Percentiles rank a stretch among this genome's conserved stretches.
phyloP scores from a whole-genome alignment of 1,140 invertebrate genomes.

The Hypsibius dujardini region DNA sequence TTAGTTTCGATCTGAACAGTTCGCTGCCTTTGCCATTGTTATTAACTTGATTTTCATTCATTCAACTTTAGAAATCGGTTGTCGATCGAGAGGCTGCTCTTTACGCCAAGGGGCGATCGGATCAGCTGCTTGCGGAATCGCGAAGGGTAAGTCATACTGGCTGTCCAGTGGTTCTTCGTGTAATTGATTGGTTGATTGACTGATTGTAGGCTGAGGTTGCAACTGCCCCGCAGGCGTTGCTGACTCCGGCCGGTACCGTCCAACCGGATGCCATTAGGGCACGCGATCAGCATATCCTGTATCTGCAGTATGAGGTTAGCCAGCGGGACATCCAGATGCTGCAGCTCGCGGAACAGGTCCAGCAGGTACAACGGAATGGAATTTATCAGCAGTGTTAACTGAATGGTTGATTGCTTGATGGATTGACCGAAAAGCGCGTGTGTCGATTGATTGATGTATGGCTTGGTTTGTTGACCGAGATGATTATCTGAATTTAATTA shows the following conservation, averaged over 20 bases:
- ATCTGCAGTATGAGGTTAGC: not conserved
- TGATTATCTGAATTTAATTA: too few relatives aligned
- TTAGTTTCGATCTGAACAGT: too few relatives aligned
- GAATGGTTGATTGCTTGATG: not conserved
- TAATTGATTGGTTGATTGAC: too few relatives aligned
- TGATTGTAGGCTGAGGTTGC: not conserved
- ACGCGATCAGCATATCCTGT: slow-evolving; percentile 1
- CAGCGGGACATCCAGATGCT: not conserved
- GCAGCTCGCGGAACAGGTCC: not conserved
- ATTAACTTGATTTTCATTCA: not conserved
- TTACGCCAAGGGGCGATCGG: not conserved
- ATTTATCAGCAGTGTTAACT: not conserved
- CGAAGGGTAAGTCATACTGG: not conserved
- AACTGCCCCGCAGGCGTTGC: not conserved
- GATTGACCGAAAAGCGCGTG: not conserved
- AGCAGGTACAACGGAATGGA: not conserved
- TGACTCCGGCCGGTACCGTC: not conserved
- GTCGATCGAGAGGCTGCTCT: not conserved
- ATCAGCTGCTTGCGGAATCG: not conserved
- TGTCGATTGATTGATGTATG: not conserved
- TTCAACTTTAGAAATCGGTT: not conserved
- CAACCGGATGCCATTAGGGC: not conserved
- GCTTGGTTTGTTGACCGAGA: too few relatives aligned
- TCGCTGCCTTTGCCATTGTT: not conserved
- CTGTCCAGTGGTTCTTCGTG: not conserved